Evolutionary conservation across 2,888 invertebrate genomes (phyloP), one percentile per base, ranked within the genome.

Genomic region (Tetragnatha montana): DNA sequence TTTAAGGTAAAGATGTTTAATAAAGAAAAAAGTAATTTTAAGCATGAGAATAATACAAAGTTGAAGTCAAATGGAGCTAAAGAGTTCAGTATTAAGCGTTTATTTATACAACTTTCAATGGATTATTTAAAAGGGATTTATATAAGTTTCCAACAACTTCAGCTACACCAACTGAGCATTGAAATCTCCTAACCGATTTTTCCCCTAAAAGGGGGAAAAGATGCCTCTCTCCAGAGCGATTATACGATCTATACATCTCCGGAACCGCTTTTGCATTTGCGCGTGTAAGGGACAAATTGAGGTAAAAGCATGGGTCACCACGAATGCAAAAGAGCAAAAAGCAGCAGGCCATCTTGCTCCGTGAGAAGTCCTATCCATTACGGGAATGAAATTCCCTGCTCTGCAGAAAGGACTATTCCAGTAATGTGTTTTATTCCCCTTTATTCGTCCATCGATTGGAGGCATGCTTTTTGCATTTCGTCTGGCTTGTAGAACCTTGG

Each of bases 381-480:
- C 73, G 50, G 6, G 82, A 88, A 88, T 88, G 88, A 88, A 83
- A 76, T 76, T 83, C 71, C 21, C n/a, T 85, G 35, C 51, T 51
- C 68, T 21, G 10, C 22, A 60, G 50, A 86, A 71, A 60, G 71
- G 88, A 79, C 82, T 78, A 83, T 83, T 79, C 73, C n/a, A 78
- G 88, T 88, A 88, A 88, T 88, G 88, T 75, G 49, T 88, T 88
- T 83, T 81, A 87, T 80, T 70, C 70, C 76, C 49, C 73, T 76
- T 88, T 79, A 71, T 73, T 76, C 73, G 70, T 14, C 19, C 51
- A 21, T 78, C 82, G 82, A 82, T 82, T 83, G 71, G 79, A 78
- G 69, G 60, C 79, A 82, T 82, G 82, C 88, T 82, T 88, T 88
- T 88, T 83, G 82, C 83, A 88, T 88, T 88, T 21, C 35, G 14